A percentile compares a stretch with the other conserved stretches of the same genome.
Conservation (phyloP, 1,140 invertebrate species). For the Drosophila arawakana region DNA sequence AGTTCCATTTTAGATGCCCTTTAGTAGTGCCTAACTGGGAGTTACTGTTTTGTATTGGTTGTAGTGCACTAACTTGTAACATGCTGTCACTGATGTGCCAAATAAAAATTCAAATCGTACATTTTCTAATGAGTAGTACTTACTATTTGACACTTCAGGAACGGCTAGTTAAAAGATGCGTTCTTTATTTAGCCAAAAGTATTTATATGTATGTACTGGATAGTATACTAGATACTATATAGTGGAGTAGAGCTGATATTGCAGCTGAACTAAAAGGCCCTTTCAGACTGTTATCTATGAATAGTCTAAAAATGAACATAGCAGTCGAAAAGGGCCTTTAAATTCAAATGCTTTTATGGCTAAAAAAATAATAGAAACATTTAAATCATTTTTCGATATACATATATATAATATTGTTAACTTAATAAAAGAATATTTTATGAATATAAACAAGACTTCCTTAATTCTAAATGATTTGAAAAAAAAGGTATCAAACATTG, state of each 20-base stretch:
- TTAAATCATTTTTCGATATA: neutral
- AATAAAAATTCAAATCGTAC: conserved; percentile 44
- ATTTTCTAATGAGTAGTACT: conserved; percentile 16
- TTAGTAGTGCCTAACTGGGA: no score
- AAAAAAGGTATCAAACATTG: no score
- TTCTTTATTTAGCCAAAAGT: neutral
- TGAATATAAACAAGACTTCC: no score
- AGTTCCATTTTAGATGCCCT: conserved; percentile 53
- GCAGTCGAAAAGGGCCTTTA: conserved; percentile 46
- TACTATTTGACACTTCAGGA: conserved; percentile 63
- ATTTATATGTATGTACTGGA: no score
- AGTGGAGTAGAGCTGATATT: neutral
- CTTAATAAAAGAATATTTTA: no score
- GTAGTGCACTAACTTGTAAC: conserved; percentile 36
- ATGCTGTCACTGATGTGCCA: conserved; percentile 60
- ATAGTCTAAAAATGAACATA: conserved; percentile 36
- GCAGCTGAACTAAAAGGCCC: conserved; percentile 48
- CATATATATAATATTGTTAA: no score
- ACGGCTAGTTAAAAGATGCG: conserved; percentile 54
- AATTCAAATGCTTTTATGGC: conserved; percentile 8
- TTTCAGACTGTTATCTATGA: conserved; percentile 53
- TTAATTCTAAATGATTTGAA: no score
- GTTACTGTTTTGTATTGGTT: neutral
- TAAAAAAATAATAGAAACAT: no score
- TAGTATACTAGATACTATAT: no score